Conservation (phyloP, 2,113 vertebrate species). For the Pseudopodoces humilis region DNA sequence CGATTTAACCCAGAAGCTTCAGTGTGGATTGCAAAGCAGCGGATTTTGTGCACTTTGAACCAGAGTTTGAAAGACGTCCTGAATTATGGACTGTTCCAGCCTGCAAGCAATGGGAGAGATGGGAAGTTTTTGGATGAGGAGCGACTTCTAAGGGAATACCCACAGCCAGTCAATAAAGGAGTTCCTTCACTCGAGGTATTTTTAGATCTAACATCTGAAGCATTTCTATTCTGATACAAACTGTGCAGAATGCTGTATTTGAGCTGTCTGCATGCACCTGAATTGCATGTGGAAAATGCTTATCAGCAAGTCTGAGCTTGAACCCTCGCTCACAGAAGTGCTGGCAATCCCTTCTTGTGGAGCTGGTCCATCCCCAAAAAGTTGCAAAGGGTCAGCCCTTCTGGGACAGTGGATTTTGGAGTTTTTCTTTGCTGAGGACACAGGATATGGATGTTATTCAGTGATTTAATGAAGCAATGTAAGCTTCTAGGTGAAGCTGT, state of each 20-base stretch:
- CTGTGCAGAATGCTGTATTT: neutral
- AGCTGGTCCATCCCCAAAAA: neutral
- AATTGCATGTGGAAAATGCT: neutral
- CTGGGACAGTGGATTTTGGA: neutral
- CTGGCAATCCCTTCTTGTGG: neutral
- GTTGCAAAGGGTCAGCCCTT: neutral
- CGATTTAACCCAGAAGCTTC: conserved; percentile 89
- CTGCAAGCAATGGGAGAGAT: conserved; percentile 83
- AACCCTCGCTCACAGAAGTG: neutral
- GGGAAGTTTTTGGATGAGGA: conserved; percentile 96
- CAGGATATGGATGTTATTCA: neutral
- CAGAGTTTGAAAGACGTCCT: conserved; percentile 93
- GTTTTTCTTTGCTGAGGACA: neutral
- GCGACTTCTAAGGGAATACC: conserved; percentile 87
- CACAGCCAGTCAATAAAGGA: conserved; percentile 83
- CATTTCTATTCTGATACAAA: neutral
- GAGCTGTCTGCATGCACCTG: neutral
- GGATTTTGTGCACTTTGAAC: conserved; percentile 87
- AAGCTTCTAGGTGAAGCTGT: neutral
- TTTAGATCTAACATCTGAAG: neutral
- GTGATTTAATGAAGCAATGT: neutral
- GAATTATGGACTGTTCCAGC: conserved; percentile 96
- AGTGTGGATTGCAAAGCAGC: conserved; percentile 91
- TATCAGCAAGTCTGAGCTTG: neutral
- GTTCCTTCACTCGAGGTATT: conserved; percentile 91